Percentiles rank a stretch among this genome's conserved stretches.
Evolutionary conservation across 2,888 invertebrate genomes (phyloP).

Genomic region (Coremacera marginata): DNA sequence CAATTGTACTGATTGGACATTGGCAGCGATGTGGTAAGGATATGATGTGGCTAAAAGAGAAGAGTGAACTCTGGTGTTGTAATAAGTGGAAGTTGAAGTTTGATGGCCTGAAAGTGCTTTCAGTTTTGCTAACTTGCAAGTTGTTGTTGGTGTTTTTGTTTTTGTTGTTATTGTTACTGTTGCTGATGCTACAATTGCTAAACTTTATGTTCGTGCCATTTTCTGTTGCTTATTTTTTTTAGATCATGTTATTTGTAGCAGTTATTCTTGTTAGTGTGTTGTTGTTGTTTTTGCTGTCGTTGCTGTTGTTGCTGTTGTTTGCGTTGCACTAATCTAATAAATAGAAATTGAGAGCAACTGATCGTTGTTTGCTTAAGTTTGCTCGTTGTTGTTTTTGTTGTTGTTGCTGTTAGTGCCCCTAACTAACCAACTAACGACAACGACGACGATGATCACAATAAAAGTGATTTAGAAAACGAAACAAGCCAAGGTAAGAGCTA

Average conservation of each 20-base stretch:
- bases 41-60: not conserved
- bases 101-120: slow-evolving; percentile 59
- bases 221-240: not conserved
- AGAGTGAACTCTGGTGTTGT: not conserved
- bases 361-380: not conserved
- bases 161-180: slow-evolving; percentile 6
- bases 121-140: slow-evolving; percentile 43
- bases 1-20: slow-evolving; percentile 16
- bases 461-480: slow-evolving; percentile 27
- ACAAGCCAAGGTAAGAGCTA: not conserved
- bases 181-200: slow-evolving; percentile 15
- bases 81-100: slow-evolving; percentile 4
- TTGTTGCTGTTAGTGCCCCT: not conserved
- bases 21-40: not conserved
- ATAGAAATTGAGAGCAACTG: slow-evolving; percentile 63
- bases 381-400: not conserved
- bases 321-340: slow-evolving; percentile 59
- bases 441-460: not conserved
- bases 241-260: slow-evolving; percentile 10
- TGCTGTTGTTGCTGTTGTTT: slow-evolving; percentile 9
- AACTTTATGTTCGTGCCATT: slow-evolving; percentile 28
- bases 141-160: slow-evolving; percentile 33
- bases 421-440: not conserved
- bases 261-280: slow-evolving; percentile 41
- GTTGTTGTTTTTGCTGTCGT: slow-evolving; percentile 27